Conservation (phyloP, 2,888 invertebrate genomes). For the Trissolcus japonicus region DNA sequence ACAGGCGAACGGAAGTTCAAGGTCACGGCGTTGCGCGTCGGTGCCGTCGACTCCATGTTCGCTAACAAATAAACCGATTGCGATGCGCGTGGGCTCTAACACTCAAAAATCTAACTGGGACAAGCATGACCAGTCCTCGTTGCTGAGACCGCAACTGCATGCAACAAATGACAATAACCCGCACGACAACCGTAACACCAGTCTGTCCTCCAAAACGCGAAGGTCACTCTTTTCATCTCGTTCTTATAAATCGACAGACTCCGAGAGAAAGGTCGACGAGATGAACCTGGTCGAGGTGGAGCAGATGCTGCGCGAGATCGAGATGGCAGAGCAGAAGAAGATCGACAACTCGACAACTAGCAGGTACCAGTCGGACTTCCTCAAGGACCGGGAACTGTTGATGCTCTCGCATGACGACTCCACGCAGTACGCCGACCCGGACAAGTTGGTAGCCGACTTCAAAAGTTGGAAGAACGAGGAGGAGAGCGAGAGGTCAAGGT, state of each 20-base stretch:
- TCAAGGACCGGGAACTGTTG: background rate
- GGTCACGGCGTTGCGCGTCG: constrained; percentile 63
- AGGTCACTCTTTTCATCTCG: constrained; percentile 63
- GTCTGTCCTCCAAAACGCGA: constrained; percentile 56
- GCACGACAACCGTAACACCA: constrained; percentile 50
- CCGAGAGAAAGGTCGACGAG: constrained; percentile 61
- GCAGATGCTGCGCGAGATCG: constrained; percentile 75
- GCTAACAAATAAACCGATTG: constrained; percentile 51
- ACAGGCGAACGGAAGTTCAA: background rate
- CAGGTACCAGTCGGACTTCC: background rate
- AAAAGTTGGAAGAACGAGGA: constrained; percentile 62
- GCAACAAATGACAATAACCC: constrained; percentile 53
- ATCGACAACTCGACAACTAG: constrained; percentile 2
- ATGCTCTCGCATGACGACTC: constrained; percentile 58
- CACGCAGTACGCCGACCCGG: constrained; percentile 61
- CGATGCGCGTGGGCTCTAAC: constrained; percentile 25
- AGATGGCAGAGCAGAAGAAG: constrained; percentile 71
- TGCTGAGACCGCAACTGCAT: background rate
- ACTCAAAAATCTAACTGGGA: constrained; percentile 59
- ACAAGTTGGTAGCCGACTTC: constrained; percentile 65
- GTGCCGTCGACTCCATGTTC: constrained; percentile 69
- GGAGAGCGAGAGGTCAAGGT: background rate
- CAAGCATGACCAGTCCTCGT: constrained; percentile 64
- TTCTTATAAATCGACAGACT: constrained; percentile 62
- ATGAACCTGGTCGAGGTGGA: constrained; percentile 75